A percentile compares a stretch with the other conserved stretches of the same genome.
Conservation (phyloP, 2,113 vertebrate species). For the Gymnobelideus leadbeateri region DNA sequence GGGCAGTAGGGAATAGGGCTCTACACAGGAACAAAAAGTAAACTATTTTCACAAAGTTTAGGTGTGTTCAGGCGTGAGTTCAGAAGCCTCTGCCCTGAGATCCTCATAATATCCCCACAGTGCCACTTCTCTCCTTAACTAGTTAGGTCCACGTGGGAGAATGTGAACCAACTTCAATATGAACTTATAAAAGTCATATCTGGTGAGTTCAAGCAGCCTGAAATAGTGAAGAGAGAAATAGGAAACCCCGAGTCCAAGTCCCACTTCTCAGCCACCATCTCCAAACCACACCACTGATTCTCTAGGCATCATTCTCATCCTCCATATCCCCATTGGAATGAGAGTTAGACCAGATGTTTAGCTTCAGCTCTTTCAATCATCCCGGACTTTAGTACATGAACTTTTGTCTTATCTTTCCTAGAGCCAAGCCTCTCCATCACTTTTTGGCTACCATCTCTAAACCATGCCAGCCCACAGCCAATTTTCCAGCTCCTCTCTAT, state of each 20-base stretch:
- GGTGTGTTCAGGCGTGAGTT: too few relatives aligned
- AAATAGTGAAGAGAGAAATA: too few relatives aligned
- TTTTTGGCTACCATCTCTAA: neutral
- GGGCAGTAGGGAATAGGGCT: neutral
- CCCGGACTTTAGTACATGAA: neutral
- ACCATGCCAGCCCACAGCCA: neutral
- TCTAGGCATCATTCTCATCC: neutral
- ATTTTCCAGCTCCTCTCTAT: neutral
- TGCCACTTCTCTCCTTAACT: too few relatives aligned
- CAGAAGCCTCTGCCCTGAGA: too few relatives aligned
- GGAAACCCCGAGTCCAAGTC: too few relatives aligned
- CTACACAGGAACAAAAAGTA: neutral
- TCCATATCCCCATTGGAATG: neutral
- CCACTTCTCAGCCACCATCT: too few relatives aligned
- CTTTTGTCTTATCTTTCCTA: neutral
- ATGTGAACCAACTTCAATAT: too few relatives aligned
- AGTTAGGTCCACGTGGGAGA: too few relatives aligned
- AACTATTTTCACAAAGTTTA: neutral
- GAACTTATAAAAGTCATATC: too few relatives aligned
- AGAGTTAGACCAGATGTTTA: neutral
- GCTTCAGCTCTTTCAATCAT: neutral
- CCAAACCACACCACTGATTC: too few relatives aligned
- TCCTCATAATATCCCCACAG: too few relatives aligned
- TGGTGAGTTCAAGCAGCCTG: too few relatives aligned
- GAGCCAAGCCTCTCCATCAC: neutral